phyloP scores from a whole-genome alignment of 2,113 vertebrate genomes.

The Perognathus longimembris region DNA sequence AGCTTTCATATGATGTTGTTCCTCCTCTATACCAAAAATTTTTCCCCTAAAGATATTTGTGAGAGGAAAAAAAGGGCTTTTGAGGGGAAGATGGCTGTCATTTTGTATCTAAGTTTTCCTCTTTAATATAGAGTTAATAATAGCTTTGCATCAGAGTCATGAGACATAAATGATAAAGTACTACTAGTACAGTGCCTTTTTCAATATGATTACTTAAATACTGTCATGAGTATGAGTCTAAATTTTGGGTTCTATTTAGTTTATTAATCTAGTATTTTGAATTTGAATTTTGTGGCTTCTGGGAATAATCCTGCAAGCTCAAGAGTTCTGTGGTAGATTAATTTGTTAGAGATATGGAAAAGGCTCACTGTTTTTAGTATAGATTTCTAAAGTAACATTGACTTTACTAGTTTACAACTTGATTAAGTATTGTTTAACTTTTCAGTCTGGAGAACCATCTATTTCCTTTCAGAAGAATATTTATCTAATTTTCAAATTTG shows the following conservation, averaged over 20 bases:
- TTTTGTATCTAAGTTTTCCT: slow-evolving; percentile 32
- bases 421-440: slow-evolving; percentile 80
- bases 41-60: not conserved
- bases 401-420: slow-evolving; percentile 68
- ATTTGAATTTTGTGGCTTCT: slow-evolving; percentile 37
- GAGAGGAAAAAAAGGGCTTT: not conserved
- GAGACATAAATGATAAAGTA: not conserved
- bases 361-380: slow-evolving; percentile 60
- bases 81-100: not conserved
- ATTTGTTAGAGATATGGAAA: slow-evolving; percentile 65
- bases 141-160: slow-evolving; percentile 6
- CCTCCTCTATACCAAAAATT: not conserved
- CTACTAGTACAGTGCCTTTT: not conserved
- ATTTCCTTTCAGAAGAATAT: slow-evolving; percentile 81
- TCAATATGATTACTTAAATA: not conserved
- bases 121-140: slow-evolving; percentile 26
- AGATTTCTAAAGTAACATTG: slow-evolving; percentile 58
- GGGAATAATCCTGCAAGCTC: slow-evolving; percentile 26
- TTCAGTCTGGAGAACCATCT: slow-evolving; percentile 74
- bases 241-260: slow-evolving; percentile 36
- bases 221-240: not conserved
- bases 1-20: slow-evolving; percentile 5
- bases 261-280: slow-evolving; percentile 46
- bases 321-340: slow-evolving; percentile 49
- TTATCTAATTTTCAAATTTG: slow-evolving; percentile 83